These are phyloP conservation scores for Chaunax sp. DNA, from an alignment of 2,797 vertebrate species.

Conservation along the genomic window DNA sequence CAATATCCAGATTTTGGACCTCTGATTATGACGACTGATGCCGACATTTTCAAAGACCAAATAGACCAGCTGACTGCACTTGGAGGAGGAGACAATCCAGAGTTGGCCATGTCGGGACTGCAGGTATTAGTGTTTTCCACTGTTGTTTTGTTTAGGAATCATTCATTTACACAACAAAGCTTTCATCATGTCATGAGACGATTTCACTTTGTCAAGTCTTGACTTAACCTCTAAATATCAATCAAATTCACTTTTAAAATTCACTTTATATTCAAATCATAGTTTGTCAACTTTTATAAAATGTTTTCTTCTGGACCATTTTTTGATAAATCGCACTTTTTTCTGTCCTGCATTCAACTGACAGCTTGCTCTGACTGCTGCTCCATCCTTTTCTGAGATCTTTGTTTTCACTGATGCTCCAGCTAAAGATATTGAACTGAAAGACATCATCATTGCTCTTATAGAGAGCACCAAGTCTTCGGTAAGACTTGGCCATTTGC, in stretches of 20 bases:
- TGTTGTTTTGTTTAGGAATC: neutral
- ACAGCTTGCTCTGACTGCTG: conserved; percentile 77
- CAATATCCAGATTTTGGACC: conserved; percentile 66
- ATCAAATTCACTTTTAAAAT: too few relatives aligned
- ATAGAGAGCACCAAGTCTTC: conserved; percentile 73
- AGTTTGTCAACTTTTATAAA: too few relatives aligned
- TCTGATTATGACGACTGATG: conserved; percentile 66
- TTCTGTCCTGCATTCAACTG: neutral
- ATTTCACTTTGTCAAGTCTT: too few relatives aligned
- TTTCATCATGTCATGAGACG: neutral
- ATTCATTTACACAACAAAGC: neutral
- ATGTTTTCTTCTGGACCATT: neutral
- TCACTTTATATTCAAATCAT: too few relatives aligned
- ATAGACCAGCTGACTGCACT: conserved; percentile 61
- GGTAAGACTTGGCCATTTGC: conserved; percentile 52
- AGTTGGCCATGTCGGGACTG: conserved; percentile 74
- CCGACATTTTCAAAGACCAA: conserved; percentile 64
- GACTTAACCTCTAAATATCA: too few relatives aligned
- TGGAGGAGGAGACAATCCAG: conserved; percentile 73
- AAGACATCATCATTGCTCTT: conserved; percentile 64
- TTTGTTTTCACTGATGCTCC: conserved; percentile 83
- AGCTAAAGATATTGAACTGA: conserved; percentile 74
- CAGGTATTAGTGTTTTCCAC: conserved; percentile 55
- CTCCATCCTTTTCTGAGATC: conserved; percentile 77
- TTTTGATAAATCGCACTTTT: neutral